Base-by-base conservation (phyloP, 2,888 invertebrate genomes). In the Panorpa germanica region DNA sequence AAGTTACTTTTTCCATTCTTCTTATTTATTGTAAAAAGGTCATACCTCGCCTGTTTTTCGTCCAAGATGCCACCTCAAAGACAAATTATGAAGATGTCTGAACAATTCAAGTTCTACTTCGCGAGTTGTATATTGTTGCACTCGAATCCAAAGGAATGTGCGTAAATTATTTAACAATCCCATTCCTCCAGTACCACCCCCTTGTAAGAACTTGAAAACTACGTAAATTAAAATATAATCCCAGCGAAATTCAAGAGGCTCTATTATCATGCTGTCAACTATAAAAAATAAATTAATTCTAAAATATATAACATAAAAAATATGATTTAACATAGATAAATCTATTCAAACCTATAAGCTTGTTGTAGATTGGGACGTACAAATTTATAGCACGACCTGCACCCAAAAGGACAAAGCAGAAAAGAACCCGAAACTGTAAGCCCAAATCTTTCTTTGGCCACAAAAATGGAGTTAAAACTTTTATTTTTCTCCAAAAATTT, bases 31-130 rank as follows among this genome's bases (percentile, higher is more conserved):
- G n/a, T n/a, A n/a, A n/a, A n/a, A n/a, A n/a, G n/a, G n/a, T n/a
- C n/a, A n/a, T n/a, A n/a, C n/a, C 59, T 98, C 95, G 3, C 96
- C 96, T 0, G 96, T 96, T 59, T 96, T 96, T 8, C 95, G 61
- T 2, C 76, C 68, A 19, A 96, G 57, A 54, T 98, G 96, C 96
- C 96, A 98, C 14, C 83, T 67, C 28, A 98, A 61, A 4, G 93
- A 91, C 31, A 98, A 54, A 33, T 74, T 65, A 52, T 95, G 95
- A 10, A 95, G 63, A 53, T 95, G 93, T 25, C 70, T 62, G 52
- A 82, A 90, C 18, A 90, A 57, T 47, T 78, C 75, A 35, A 88
- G 65, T 62, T 93, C 82, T 32, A 91, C 70, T 55, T 91, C 86
- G 37, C 90, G 64, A 5, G 90, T 90, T 2, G 93, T 93, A 48